phyloP scores from a whole-genome alignment of 2,797 vertebrate genomes.

The Carduelis carduelis region DNA sequence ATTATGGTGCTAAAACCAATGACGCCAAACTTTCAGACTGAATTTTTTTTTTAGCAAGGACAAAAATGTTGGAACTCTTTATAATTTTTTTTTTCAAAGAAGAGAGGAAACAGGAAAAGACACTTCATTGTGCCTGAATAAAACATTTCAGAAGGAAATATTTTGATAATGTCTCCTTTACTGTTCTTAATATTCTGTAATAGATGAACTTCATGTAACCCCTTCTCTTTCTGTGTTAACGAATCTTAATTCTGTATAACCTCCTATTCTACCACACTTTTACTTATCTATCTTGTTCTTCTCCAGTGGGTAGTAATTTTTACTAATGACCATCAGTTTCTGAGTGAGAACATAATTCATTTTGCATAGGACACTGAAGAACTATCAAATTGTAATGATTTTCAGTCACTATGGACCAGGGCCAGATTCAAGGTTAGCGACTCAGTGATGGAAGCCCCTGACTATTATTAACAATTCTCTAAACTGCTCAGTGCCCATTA shows the following conservation, averaged over 20 bases:
- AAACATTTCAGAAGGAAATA: neutral
- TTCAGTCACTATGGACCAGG: neutral
- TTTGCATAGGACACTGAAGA: constrained; percentile 31
- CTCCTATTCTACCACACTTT: neutral
- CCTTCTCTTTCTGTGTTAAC: neutral
- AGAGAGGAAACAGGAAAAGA: neutral
- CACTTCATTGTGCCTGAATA: neutral
- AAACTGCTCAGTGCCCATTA: neutral
- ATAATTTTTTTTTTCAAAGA: neutral
- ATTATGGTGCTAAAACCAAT: neutral
- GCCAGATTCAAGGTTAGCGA: neutral
- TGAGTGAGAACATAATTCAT: neutral
- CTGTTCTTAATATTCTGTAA: neutral
- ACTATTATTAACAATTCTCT: neutral
- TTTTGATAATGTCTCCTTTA: neutral
- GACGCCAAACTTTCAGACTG: neutral
- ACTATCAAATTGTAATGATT: constrained; percentile 18
- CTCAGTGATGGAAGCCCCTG: neutral
- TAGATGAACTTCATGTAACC: neutral
- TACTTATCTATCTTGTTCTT: neutral
- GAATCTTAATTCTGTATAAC: neutral
- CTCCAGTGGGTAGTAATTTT: neutral
- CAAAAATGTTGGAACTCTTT: accelerated
- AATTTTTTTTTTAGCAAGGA: neutral
- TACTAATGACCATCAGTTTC: constrained; percentile 15